Evolutionary conservation across 2,888 invertebrate species (phyloP), one percentile per base, ranked within the genome.

Genomic region (Habrosyne pyritoides): DNA sequence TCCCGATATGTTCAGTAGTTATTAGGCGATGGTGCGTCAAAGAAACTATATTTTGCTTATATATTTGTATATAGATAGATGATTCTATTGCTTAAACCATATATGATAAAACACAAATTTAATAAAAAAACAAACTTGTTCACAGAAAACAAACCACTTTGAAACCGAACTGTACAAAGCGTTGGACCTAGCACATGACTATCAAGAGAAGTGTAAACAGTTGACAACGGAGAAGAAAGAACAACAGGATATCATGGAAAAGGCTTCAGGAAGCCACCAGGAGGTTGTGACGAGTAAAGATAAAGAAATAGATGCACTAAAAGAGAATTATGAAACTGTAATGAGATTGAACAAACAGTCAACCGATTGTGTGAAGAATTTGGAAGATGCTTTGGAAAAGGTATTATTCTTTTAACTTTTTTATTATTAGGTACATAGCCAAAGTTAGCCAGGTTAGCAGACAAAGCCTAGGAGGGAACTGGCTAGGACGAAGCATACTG

Each of bases 91-190:
- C n/a, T n/a, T n/a, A n/a, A n/a, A n/a, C n/a, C n/a, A n/a, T n/a
- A n/a, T n/a, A n/a, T n/a, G n/a, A n/a, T n/a, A n/a, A n/a, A n/a
- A n/a, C n/a, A n/a, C n/a, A n/a, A n/a, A n/a, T n/a, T n/a, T n/a
- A n/a, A n/a, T n/a, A n/a, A n/a, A n/a, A 21, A 10, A 47, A 10
- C 12, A 52, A 22, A 14, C 5, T 36, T 18, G 8, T 42, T 42
- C 2, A 10, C 76, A 91, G 84, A 94, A 93, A 90, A 86, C 93
- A 0, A 93, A 93, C 60, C 93, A 94, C 46, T 93, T 94, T 66
- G 96, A 97, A 85, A 91, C 93, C 6, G 97, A 97, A 86, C 85
- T 96, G 1, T 94, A 95, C 28, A 95, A 96, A 86, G 94, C 96
- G 0, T 81, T 96, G 47, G 95, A 95, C 68, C 77, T 96, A 42